Conservation (phyloP, 2,113 vertebrate species). For the Syngnathus typhle region DNA sequence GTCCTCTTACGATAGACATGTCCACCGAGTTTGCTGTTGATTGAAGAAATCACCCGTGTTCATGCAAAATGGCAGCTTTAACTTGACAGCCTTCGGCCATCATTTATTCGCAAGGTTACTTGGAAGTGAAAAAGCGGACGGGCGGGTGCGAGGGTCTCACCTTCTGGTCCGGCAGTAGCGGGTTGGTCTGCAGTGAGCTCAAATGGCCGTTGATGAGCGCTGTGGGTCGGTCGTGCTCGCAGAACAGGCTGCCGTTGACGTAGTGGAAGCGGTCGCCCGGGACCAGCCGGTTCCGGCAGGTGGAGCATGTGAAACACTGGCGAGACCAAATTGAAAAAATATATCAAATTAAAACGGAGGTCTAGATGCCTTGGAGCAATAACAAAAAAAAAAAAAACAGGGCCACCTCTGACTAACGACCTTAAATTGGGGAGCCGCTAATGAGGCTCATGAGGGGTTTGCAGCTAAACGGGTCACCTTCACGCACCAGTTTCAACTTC, state of each 20-base stretch:
- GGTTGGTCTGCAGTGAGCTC: conserved; percentile 99
- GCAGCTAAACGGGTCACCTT: conserved; percentile 8
- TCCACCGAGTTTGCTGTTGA: too few species aligned
- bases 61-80: background rate
- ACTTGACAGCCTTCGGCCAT: too few species aligned
- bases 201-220: conserved; percentile 99
- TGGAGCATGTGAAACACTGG: conserved; percentile 99
- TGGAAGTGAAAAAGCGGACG: background rate
- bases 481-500: background rate
- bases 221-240: conserved; percentile 99
- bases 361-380: background rate
- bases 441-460: conserved; percentile 4
- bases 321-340: conserved; percentile 1
- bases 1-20: too few species aligned
- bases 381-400: background rate
- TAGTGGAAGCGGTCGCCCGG: conserved; percentile 99
- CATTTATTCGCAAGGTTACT: too few species aligned
- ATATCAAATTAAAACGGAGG: background rate
- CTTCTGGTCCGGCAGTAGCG: conserved; percentile 99
- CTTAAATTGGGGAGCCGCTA: conserved; percentile 2
- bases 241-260: conserved; percentile 99
- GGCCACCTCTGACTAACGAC: background rate
- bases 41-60: too few species aligned
- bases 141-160: conserved; percentile 68
- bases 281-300: conserved; percentile 99